These are phyloP conservation scores for Sibirionetta formosa DNA, from an alignment of 2,797 vertebrate genomes.

Conservation along the genomic window DNA sequence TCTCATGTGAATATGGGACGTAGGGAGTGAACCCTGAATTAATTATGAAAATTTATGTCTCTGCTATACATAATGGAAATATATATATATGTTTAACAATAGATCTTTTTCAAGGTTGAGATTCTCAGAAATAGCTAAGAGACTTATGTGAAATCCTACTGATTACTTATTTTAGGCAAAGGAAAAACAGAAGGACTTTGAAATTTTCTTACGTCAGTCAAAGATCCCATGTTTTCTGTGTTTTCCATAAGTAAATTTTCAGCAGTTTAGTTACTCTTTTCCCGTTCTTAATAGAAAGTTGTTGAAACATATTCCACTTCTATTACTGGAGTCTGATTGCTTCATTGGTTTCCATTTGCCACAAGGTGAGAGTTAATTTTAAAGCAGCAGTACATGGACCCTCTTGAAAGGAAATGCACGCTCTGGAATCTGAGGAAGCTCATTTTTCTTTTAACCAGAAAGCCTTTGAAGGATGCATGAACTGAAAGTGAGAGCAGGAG, in stretches of 20 bases:
- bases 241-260: slow-evolving; percentile 1
- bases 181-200: neutral
- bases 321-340: slow-evolving; percentile 1
- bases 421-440: neutral
- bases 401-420: neutral
- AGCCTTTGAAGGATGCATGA: neutral
- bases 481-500: neutral
- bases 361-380: slow-evolving; percentile 44
- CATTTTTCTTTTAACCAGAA: neutral
- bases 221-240: neutral
- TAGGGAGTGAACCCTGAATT: neutral
- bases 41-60: neutral
- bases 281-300: slow-evolving; percentile 17
- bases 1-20: neutral
- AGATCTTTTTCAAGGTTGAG: neutral
- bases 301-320: neutral
- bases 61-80: neutral
- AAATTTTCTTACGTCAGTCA: neutral
- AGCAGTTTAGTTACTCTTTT: slow-evolving; percentile 41
- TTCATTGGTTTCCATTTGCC: slow-evolving; percentile 25
- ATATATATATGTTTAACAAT: neutral
- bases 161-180: neutral
- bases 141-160: neutral
- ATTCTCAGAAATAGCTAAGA: slow-evolving; percentile 1
- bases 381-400: neutral